Evolutionary conservation across 2,797 vertebrate species (phyloP).

Genomic region (Aselliscus stoliczkanus): DNA sequence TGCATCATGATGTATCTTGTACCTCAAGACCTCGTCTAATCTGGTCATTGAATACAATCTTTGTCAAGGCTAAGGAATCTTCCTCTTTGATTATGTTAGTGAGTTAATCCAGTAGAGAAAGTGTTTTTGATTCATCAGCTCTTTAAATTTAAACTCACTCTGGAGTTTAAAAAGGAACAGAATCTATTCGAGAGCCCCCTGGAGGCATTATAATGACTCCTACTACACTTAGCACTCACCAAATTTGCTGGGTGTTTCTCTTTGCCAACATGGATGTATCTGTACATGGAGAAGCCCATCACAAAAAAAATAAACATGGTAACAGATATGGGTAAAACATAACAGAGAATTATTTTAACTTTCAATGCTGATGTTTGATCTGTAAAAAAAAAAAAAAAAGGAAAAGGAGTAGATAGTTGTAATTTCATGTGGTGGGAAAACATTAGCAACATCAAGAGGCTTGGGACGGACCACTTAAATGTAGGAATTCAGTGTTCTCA

Average conservation of each 20-base stretch:
- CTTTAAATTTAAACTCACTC: not conserved
- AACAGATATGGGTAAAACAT: slow-evolving; percentile 73
- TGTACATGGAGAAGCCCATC: slow-evolving; percentile 75
- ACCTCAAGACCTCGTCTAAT: not conserved
- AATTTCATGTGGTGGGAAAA: not conserved
- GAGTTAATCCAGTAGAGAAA: not conserved
- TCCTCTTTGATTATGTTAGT: not conserved
- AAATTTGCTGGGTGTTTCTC: slow-evolving; percentile 81
- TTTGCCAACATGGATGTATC: slow-evolving; percentile 76
- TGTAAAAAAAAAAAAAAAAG: slow-evolving; percentile 64
- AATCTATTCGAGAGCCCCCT: not conserved
- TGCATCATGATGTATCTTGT: not conserved
- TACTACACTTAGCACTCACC: slow-evolving; percentile 72
- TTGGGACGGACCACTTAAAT: not conserved
- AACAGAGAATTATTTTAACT: slow-evolving; percentile 74
- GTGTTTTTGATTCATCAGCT: not conserved
- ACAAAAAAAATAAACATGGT: slow-evolving; percentile 69
- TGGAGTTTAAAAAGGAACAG: not conserved
- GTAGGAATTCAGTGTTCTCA: not conserved
- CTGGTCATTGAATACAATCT: not conserved
- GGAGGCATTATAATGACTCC: not conserved
- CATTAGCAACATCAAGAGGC: not conserved
- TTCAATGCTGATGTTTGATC: slow-evolving; percentile 69
- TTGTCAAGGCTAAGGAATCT: not conserved
- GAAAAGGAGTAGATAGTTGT: not conserved